Conservation (phyloP, 2,888 invertebrate genomes). For the Agrochola lychnidis region DNA sequence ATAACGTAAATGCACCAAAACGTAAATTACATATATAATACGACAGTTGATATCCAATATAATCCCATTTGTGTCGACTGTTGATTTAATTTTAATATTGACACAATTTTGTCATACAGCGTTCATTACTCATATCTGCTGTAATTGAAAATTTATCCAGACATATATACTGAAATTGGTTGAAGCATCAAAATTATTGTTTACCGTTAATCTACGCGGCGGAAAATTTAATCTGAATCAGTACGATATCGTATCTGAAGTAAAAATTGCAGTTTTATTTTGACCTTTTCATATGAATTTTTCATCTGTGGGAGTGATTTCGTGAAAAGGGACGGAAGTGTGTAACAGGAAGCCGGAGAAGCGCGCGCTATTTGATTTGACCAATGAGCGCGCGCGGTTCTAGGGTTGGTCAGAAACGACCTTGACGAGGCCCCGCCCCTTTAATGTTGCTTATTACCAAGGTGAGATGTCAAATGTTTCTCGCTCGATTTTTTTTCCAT, state of each 20-base stretch:
- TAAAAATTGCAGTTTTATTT: conserved; percentile 5
- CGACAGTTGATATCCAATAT: conserved; percentile 46
- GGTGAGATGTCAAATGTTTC: no score
- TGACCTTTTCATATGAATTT: not conserved
- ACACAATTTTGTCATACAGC: conserved; percentile 58
- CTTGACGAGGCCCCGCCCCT: no score
- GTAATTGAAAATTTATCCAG: conserved; percentile 66
- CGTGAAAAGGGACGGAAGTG: no score
- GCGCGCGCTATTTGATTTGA: no score
- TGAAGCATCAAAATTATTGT: conserved; percentile 57
- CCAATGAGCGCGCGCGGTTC: no score
- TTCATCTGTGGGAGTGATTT: no score
- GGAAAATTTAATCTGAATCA: conserved; percentile 53
- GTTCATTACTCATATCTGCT: conserved; percentile 61
- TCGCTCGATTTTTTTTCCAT: no score
- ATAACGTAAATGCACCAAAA: conserved; percentile 4
- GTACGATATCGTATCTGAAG: not conserved
- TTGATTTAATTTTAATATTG: conserved; percentile 66
- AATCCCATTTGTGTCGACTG: conserved; percentile 50
- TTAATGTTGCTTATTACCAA: no score
- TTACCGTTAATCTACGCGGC: conserved; percentile 54
- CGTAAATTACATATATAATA: conserved; percentile 25
- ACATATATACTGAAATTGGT: conserved; percentile 52
- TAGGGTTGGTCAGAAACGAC: no score
- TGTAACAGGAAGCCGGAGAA: no score